Conservation (phyloP, 2,113 vertebrate species). For the Hylia prasina region DNA sequence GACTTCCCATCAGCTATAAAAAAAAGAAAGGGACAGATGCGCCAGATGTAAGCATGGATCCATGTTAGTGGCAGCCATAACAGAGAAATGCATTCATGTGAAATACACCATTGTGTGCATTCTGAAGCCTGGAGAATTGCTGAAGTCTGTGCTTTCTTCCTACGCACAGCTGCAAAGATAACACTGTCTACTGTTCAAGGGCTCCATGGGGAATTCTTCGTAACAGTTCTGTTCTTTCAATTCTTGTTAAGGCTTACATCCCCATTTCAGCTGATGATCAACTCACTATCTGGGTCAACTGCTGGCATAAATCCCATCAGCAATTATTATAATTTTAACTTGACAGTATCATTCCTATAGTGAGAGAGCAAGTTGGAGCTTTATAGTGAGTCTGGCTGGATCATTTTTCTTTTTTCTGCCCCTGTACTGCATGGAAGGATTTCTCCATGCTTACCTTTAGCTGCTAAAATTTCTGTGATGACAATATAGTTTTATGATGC, state of each 20-base stretch:
- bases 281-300: background rate
- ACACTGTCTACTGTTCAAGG: conserved; percentile 40
- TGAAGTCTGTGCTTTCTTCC: conserved; percentile 24
- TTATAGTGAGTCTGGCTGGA: background rate
- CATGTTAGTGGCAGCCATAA: background rate
- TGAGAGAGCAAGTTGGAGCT: background rate
- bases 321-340: conserved; percentile 4
- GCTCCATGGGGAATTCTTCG: background rate
- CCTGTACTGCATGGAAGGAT: background rate
- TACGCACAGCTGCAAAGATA: conserved; percentile 61
- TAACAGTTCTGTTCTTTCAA: conserved; percentile 41
- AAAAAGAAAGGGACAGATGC: background rate
- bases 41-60: background rate
- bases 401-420: background rate
- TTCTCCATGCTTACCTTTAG: background rate
- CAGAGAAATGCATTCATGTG: conserved; percentile 7
- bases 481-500: background rate
- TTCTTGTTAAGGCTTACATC: conserved; percentile 38
- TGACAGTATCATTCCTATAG: background rate
- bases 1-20: background rate
- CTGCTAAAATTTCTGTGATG: background rate
- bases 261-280: background rate
- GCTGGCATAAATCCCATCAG: conserved; percentile 27
- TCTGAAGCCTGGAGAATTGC: background rate
- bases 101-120: conserved; percentile 30